Percentiles rank a stretch among this genome's conserved stretches.
Evolutionary conservation across 2,888 invertebrate species (phyloP).

Genomic region (Aethes cnicana): DNA sequence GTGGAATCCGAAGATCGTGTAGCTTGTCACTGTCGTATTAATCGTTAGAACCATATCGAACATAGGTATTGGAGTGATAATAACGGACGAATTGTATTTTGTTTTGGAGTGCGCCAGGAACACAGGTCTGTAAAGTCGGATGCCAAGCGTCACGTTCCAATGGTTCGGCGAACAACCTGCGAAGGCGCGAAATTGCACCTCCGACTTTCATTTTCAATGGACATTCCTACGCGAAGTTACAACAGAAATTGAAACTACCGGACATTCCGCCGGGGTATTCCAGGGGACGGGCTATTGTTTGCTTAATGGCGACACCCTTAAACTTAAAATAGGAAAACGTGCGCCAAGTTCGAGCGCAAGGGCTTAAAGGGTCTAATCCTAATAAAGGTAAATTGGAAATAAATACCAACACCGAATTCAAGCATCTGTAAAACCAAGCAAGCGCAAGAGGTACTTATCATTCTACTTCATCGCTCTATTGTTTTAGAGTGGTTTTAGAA

Average conservation of each 20-base stretch:
- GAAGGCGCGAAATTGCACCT: constrained; percentile 33
- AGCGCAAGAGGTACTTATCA: too few species aligned
- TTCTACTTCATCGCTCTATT: too few species aligned
- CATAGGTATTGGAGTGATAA: too few species aligned
- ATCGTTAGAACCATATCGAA: too few species aligned
- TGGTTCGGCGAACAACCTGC: constrained; percentile 62
- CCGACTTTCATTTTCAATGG: constrained; percentile 28
- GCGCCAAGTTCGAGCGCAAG: background rate
- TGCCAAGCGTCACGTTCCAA: constrained; percentile 60
- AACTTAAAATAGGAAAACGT: background rate
- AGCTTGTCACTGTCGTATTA: too few species aligned
- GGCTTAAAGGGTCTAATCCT: too few species aligned
- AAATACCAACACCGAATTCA: too few species aligned
- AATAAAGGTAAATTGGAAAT: too few species aligned
- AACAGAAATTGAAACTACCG: background rate
- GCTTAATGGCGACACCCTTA: background rate
- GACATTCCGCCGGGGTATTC: background rate
- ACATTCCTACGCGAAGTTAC: constrained; percentile 12
- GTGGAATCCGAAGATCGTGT: too few species aligned
- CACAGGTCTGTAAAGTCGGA: too few species aligned
- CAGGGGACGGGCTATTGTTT: background rate
- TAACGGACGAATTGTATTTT: background rate
- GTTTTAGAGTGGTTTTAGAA: too few species aligned
- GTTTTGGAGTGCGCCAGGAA: background rate
- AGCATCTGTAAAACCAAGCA: too few species aligned